Evolutionary conservation across 2,797 vertebrate species (phyloP), one percentile per base, ranked within the genome.

Genomic region (Labroides dimidiatus): DNA sequence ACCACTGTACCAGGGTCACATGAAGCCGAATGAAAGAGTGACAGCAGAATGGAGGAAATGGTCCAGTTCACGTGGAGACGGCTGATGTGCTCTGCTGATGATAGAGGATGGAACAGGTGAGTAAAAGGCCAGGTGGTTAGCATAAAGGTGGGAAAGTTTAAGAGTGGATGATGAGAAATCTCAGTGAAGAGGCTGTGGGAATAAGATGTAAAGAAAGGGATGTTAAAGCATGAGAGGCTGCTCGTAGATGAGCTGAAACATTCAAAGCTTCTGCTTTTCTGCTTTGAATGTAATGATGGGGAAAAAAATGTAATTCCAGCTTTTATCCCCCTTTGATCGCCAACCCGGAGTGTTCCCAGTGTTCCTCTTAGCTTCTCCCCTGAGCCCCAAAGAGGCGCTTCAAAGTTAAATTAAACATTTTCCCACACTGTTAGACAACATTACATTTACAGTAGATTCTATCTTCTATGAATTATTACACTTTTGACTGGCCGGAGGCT

Each of bases 341-440:
- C 63, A 14, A 16, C 48, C n/a, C 37, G 17, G 14, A 52, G 41
- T 19, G 23, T 44, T 72, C 53, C 51, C 42, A 54, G 30, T 36
- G 39, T 60, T 69, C 51, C 64, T 57, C 50, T 72, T 43, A 42
- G 54, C 61, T 45, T 41, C 45, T 65, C 66, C 74, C 63, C 10
- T 4, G 33, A 78, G 83, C 74, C 70, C 61, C 50, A 72, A 64
- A 67, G 68, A 69, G 70, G 5, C 27, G 23, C 65, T 60, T 72
- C 16, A 68, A 27, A 78, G 57, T 69, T 71, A 44, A 67, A 73
- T 73, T 52, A 78, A 78, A 78, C 75, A 64, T 72, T 47, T 57
- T 36, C 47, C 23, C 51, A 47, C 69, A 57, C 62, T 47, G 43
- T 13, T 63, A 37, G 23, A 69, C 52, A 53, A 63, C 64, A 69